phyloP scores from a whole-genome alignment of 2,888 invertebrate species.

The Augiades crinisus region DNA sequence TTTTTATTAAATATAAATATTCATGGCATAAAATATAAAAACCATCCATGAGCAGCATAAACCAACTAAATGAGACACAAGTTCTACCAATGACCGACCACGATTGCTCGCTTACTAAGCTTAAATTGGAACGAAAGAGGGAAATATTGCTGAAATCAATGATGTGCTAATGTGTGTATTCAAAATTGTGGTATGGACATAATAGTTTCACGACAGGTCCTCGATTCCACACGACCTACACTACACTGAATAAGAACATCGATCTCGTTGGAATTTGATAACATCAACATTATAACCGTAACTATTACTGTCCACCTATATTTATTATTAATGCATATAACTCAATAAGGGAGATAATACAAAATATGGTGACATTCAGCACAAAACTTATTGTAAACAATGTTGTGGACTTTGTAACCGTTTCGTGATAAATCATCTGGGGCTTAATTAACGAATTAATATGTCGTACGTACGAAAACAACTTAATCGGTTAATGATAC shows the following conservation, averaged over 20 bases:
- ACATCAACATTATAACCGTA: not conserved
- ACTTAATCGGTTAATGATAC: conserved; percentile 11
- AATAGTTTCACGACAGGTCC: too few species aligned
- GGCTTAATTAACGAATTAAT: conserved; percentile 21
- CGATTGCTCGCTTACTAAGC: too few species aligned
- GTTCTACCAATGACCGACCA: too few species aligned
- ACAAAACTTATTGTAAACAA: conserved; percentile 24
- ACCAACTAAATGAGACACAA: too few species aligned
- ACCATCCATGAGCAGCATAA: too few species aligned
- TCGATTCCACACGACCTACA: not conserved
- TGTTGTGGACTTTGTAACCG: conserved; percentile 23
- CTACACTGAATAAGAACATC: not conserved
- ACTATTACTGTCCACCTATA: not conserved
- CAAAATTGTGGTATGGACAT: too few species aligned
- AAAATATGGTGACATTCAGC: conserved; percentile 22
- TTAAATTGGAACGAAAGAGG: too few species aligned
- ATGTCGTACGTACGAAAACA: conserved; percentile 11
- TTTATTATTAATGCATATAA: conserved; percentile 1
- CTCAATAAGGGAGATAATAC: conserved; percentile 22
- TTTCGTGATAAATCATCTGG: conserved; percentile 14
- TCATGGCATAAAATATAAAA: too few species aligned
- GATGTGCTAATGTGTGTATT: too few species aligned
- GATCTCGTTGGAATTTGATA: not conserved
- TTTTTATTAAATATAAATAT: too few species aligned
- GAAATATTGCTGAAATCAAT: too few species aligned